phyloP scores from a whole-genome alignment of 2,797 vertebrate species.

The Tinamus major region DNA sequence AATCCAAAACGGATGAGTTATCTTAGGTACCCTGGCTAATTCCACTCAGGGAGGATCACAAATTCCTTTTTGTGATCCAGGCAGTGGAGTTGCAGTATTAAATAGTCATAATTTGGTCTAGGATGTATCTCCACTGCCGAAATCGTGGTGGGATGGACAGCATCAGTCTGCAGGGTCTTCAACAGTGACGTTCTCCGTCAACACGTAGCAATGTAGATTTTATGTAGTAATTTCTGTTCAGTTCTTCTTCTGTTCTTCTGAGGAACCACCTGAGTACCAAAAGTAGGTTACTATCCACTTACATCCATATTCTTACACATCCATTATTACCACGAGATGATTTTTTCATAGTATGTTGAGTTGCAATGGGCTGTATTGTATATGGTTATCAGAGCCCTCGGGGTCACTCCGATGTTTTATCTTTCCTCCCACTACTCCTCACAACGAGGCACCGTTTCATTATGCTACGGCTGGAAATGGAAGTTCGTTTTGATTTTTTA shows the following conservation, averaged over 20 bases:
- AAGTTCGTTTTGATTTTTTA: not conserved
- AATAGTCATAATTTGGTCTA: not conserved
- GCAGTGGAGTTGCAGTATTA: not conserved
- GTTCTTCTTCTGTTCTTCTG: not conserved
- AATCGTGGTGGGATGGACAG: not conserved
- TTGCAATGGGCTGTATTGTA: not conserved
- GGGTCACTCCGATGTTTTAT: slow-evolving; percentile 6
- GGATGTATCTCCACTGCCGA: not conserved
- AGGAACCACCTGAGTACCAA: not conserved
- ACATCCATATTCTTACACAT: not conserved
- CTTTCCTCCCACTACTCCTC: not conserved
- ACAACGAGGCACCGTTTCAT: not conserved
- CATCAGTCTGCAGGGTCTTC: not conserved
- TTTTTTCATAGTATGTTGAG: not conserved
- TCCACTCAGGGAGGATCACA: not conserved
- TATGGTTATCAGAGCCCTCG: not conserved
- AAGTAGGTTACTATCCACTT: not conserved
- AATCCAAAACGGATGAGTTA: not conserved
- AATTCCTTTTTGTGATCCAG: not conserved
- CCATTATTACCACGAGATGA: not conserved
- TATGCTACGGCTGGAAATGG: not conserved
- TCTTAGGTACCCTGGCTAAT: not conserved
- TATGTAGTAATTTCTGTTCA: not conserved
- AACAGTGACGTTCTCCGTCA: not conserved
- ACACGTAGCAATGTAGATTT: not conserved